Evolutionary conservation across 1,140 invertebrate species (phyloP), one percentile per base, ranked within the genome.

Genomic region (Sitophilus oryzae): DNA sequence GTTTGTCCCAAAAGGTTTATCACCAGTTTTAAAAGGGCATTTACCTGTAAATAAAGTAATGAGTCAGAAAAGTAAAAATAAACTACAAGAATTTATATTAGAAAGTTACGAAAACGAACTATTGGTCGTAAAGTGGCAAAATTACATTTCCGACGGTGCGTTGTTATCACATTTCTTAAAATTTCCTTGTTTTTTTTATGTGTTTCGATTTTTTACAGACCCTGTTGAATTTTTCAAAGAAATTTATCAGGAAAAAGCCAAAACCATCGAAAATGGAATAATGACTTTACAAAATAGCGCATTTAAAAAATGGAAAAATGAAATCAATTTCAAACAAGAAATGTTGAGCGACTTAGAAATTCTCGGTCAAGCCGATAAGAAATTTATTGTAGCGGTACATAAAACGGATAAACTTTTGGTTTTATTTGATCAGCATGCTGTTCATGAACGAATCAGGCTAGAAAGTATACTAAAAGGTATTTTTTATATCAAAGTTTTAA

Each of bases 381-480:
- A 86, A 71, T 87, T 85, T 67, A 86, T 87, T 66, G 76, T 77
- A 14, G 67, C 71, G 37, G 65, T 69, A 44, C 56, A 74, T 43
- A 67, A 54, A 43, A 56, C 48, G 8, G 63, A 61, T 9, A 58
- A 75, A 52, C 68, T 78, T 43, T 56, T 87, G 14, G 74, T 85
- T 2, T 60, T 85, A 21, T 82, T 88, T 66, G 86, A 88, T 72
- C 86, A 88, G 67, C 86, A 88, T 75, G 86, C 86, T 43, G 84
- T 85, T 18, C 80, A 87, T 71, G 86, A 88, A 70, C 71, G 85
- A 70, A 76, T 88, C 42, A 68, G 80, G 52, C 67, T 87, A 6
- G 85, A 88, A 66, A 68, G 69, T 42, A 66, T 81, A 15, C 62
- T 73, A 0, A 64, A 70, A 70, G 72, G 78, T 63, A 49, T 15